Evolutionary conservation across 2,113 vertebrate species (phyloP).

Genomic region (Eubucco bourcierii): DNA sequence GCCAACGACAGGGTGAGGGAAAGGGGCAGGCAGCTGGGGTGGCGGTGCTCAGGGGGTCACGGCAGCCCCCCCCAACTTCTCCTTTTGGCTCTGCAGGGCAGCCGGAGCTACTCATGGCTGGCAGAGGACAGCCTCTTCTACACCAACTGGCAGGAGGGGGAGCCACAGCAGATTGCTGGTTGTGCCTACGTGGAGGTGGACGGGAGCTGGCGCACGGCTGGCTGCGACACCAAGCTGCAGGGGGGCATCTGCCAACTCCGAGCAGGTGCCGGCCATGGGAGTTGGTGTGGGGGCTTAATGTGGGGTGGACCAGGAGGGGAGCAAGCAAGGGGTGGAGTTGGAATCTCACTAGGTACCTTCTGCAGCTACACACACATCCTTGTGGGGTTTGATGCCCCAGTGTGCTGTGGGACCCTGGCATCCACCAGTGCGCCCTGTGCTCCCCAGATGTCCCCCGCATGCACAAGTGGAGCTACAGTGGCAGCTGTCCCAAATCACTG

Average conservation of each 20-base stretch:
- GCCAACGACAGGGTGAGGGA: constrained; percentile 86
- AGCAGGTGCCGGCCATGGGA: constrained; percentile 54
- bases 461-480: constrained; percentile 81
- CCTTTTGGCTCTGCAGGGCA: constrained; percentile 67
- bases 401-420: rapidly evolving
- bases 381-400: neutral
- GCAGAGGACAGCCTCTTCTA: constrained; percentile 82
- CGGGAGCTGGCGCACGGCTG: constrained; percentile 84
- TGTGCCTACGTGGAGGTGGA: constrained; percentile 87
- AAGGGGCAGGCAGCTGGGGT: rapidly evolving
- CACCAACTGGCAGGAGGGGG: constrained; percentile 86
- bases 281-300: rapidly evolving
- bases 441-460: constrained; percentile 51
- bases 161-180: constrained; percentile 83
- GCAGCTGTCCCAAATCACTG: constrained; percentile 85
- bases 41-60: rapidly evolving
- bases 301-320: rapidly evolving
- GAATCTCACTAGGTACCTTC: neutral
- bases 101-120: constrained; percentile 86
- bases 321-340: neutral
- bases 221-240: constrained; percentile 85
- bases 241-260: constrained; percentile 86
- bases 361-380: neutral
- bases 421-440: neutral
- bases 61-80: neutral